Base-by-base conservation (phyloP, 1,140 invertebrate species). In the Chrysomallon squamiferum region DNA sequence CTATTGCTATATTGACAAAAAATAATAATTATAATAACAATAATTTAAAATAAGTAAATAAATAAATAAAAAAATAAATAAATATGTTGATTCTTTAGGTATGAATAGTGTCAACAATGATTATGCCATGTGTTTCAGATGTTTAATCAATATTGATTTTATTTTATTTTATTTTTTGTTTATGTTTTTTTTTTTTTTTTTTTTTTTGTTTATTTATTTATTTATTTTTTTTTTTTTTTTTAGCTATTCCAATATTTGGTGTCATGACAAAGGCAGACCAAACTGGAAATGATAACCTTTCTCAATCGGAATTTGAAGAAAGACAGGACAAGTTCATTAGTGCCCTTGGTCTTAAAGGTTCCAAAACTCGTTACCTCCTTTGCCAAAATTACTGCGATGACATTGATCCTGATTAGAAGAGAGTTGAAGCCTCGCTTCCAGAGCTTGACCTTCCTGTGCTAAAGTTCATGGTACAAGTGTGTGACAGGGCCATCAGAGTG, bases 211-310 rank as follows among this genome's bases (percentile, higher is more conserved):
- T n/a, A n/a, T n/a, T n/a, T n/a, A n/a, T n/a, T n/a, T n/a, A n/a
- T n/a, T n/a, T n/a, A n/a, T n/a, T n/a, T n/a, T n/a, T 56, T 56
- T 6, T 56, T 22, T 25, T 54, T 54, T 54, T 1, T 54, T 54
- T 54, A 20, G 18, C 11, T 0, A 27, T 54, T 18, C 27, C 18
- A 15, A 13, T 54, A 22, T 54, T 54, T 22, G 27, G 18, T 25
- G 27, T 54, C 11, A 20, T 54, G 18, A 18, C 50, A 54, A 20
- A 54, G n/a, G 13, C 22, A 1, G n/a, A n/a, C n/a, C n/a, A n/a
- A n/a, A n/a, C n/a, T n/a, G n/a, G n/a, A n/a, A n/a, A n/a, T n/a
- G 18, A 54, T 54, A 20, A 27, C 11, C 9, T 54, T 54, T 15
- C 41, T 13, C 11, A 43, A 43, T 0, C 11, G 41, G 11, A 43